Evolutionary conservation across 2,888 invertebrate species (phyloP).

Genomic region (Bhutanitis thaidina): DNA sequence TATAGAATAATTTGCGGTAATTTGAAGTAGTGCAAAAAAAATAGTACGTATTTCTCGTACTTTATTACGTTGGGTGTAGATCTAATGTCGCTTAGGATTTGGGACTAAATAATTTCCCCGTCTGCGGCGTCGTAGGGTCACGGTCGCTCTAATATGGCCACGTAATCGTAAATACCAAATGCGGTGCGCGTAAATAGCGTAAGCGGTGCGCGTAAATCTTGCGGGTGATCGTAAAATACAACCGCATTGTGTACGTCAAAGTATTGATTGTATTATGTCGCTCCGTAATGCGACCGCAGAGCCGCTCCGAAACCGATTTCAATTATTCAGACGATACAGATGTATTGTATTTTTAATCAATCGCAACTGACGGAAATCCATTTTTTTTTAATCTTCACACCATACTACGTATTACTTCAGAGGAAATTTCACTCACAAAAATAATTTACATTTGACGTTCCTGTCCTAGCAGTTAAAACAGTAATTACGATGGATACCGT

Average conservation of each 20-base stretch:
- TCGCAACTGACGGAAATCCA: conserved; percentile 23
- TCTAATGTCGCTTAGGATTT: neutral
- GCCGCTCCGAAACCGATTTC: conserved; percentile 39
- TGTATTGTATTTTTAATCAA: conserved; percentile 39
- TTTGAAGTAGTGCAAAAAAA: too few relatives aligned
- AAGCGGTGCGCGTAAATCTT: conserved; percentile 55
- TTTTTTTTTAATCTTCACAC: conserved; percentile 24
- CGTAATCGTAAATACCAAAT: conserved; percentile 60
- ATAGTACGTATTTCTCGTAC: neutral
- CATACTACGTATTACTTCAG: conserved; percentile 27
- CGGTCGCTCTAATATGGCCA: conserved; percentile 36
- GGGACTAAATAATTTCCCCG: conserved; percentile 30
- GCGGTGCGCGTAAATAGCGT: conserved; percentile 51
- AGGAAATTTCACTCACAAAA: conserved; percentile 53
- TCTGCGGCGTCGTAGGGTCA: conserved; percentile 37
- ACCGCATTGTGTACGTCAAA: conserved; percentile 56
- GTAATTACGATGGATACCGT: conserved; percentile 63
- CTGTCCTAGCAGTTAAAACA: conserved; percentile 72
- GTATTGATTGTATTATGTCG: conserved; percentile 59
- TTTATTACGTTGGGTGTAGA: conserved; percentile 3
- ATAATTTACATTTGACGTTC: conserved; percentile 71
- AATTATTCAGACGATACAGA: conserved; percentile 46
- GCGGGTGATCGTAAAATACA: conserved; percentile 48
- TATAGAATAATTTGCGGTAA: too few relatives aligned
- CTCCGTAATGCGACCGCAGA: conserved; percentile 44